Percentiles rank a stretch among this genome's conserved stretches.
Conservation (phyloP, 2,888 invertebrate genomes). For the Calameuta pallipes region DNA sequence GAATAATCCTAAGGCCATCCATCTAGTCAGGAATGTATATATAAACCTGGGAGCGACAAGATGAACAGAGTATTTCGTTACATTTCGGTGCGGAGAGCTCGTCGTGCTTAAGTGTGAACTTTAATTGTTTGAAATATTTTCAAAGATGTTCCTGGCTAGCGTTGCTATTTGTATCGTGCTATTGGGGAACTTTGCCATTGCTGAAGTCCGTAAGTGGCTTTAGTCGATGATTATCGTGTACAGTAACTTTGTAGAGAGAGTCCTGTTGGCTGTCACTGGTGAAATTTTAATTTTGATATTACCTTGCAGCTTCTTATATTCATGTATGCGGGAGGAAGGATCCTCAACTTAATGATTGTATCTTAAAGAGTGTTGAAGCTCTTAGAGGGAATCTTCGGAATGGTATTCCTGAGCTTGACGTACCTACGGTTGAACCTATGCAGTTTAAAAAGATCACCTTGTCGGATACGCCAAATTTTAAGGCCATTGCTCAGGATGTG, state of each 20-base stretch:
- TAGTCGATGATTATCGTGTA: neutral
- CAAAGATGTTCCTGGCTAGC: constrained; percentile 1
- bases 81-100: neutral
- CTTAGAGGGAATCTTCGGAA: constrained; percentile 32
- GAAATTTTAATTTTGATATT: neutral
- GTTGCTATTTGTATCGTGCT: constrained; percentile 14
- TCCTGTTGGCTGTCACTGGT: neutral
- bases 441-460: constrained; percentile 38
- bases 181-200: constrained; percentile 22
- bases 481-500: constrained; percentile 42
- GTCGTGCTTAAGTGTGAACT: neutral
- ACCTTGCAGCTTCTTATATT: constrained; percentile 51
- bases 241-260: neutral
- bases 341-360: constrained; percentile 51
- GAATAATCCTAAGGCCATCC: constrained; percentile 37
- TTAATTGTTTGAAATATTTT: neutral
- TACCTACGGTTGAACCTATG: constrained; percentile 54
- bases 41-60: constrained; percentile 29
- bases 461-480: constrained; percentile 41
- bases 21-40: constrained; percentile 44
- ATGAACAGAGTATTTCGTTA: constrained; percentile 4
- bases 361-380: constrained; percentile 39
- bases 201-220: constrained; percentile 51
- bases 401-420: constrained; percentile 56
- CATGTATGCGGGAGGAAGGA: constrained; percentile 51